A percentile compares a stretch with the other conserved stretches of the same genome.
Evolutionary conservation across 2,888 invertebrate genomes (phyloP).

Genomic region (Eudemis profundana): DNA sequence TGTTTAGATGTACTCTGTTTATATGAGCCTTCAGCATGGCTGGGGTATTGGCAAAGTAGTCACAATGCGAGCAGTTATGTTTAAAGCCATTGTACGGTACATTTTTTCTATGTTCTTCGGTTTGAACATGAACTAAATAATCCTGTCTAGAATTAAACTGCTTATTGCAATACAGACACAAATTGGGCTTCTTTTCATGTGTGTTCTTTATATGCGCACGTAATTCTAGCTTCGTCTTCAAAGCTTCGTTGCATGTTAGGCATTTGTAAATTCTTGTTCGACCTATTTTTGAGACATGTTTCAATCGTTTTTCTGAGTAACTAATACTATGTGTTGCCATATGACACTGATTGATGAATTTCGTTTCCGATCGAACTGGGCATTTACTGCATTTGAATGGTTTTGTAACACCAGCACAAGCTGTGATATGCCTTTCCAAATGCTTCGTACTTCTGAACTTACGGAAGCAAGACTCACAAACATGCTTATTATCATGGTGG

Average conservation of each 20-base stretch:
- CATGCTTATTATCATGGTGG: constrained; percentile 11
- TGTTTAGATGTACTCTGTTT: constrained; percentile 30
- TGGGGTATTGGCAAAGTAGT: constrained; percentile 12
- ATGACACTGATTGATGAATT: not conserved
- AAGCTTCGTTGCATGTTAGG: constrained; percentile 12
- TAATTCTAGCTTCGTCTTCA: constrained; percentile 19
- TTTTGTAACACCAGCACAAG: constrained; percentile 7
- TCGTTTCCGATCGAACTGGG: constrained; percentile 19
- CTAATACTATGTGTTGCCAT: not conserved
- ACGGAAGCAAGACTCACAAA: constrained; percentile 15
- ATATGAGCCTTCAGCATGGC: constrained; percentile 29
- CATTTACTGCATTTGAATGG: constrained; percentile 19
- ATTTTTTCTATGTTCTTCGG: constrained; percentile 22
- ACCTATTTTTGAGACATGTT: not conserved
- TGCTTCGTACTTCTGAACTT: constrained; percentile 19
- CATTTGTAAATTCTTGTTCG: constrained; percentile 19
- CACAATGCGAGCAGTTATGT: constrained; percentile 30
- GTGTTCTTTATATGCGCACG: constrained; percentile 22
- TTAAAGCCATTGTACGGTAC: constrained; percentile 12
- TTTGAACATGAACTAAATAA: constrained; percentile 31
- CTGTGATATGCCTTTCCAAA: constrained; percentile 11
- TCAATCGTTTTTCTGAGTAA: not conserved
- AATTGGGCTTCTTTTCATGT: constrained; percentile 38
- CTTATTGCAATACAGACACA: constrained; percentile 37
- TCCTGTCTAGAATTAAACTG: constrained; percentile 29